Base-by-base conservation (phyloP, 2,888 invertebrate species). In the Sthenelais limicola region DNA sequence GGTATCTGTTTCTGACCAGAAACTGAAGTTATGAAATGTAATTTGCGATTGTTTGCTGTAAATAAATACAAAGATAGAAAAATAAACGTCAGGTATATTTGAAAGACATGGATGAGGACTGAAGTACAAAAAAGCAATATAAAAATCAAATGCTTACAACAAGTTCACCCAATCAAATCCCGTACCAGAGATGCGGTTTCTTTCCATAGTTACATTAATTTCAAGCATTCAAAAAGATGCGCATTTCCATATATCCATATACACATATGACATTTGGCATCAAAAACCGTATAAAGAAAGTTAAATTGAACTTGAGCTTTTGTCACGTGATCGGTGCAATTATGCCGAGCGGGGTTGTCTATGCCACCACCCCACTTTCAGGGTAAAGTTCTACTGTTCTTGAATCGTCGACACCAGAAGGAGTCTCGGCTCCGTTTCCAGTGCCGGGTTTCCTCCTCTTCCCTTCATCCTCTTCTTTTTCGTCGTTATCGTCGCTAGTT, bases 1-100 rank as follows among this genome's bases (percentile, higher is more conserved):
- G n/a, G n/a, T n/a, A n/a, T 62, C 24, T 35, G 62, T 38, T 62
- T 62, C 62, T 62, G 62, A 62, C 21, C 43, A 62, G 62, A 62
- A 62, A 62, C 62, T 21, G 38, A 62, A 62, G 38, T 38, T 56
- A 32, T 56, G 56, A 5, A 47, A 21, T 71, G 71, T 56, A 62
- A 71, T 30, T 71, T 70, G 70, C 35, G 24, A 48, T 15, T 71
- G 56, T 54, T 33, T 71, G 51, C 56, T 62, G 48, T 62, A 71
- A 71, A 71, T 71, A 62, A 71, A 62, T 71, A 71, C 48, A 71
- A 71, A 71, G 71, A 71, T 71, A 71, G 71, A 71, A 71, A 71
- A 58, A 71, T 71, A 71, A 71, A 58, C 58, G 52, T 68, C 28
- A 68, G 47, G 38, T 71, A 51, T 48, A 58, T 71, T 70, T 62